phyloP scores from a whole-genome alignment of 2,113 vertebrate genomes.

The Anhinga anhinga region DNA sequence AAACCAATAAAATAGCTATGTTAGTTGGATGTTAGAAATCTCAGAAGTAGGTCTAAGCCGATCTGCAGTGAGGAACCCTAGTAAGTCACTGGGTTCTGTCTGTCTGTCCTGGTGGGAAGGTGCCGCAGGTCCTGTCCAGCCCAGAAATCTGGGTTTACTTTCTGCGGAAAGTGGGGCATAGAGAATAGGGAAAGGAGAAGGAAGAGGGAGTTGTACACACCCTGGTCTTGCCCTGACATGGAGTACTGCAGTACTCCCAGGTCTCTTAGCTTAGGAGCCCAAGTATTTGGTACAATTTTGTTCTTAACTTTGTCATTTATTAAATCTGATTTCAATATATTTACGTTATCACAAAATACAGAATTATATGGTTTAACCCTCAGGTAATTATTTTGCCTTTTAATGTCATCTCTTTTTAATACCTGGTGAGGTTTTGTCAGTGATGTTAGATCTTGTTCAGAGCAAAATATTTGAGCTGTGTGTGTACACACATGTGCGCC shows the following conservation, averaged over 20 bases:
- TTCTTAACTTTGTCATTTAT: background rate
- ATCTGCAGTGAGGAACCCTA: background rate
- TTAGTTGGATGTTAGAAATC: background rate
- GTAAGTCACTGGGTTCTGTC: background rate
- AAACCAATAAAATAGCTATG: background rate
- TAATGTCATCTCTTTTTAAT: background rate
- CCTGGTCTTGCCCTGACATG: slow-evolving; percentile 43
- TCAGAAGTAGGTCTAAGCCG: background rate
- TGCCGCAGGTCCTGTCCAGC: background rate
- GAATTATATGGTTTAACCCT: background rate
- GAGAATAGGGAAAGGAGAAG: background rate
- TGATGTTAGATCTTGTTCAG: background rate
- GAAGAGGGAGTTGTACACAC: background rate
- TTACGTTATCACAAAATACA: background rate
- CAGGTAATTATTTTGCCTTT: background rate
- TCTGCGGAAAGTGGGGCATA: background rate
- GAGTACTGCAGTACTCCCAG: background rate
- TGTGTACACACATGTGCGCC: background rate
- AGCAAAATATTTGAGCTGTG: slow-evolving; percentile 29
- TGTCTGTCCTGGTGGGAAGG: background rate
- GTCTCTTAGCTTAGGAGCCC: background rate
- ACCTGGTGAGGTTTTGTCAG: background rate
- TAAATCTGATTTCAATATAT: background rate
- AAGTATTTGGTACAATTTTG: background rate
- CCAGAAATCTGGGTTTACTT: background rate